Base-by-base conservation (phyloP, 2,888 invertebrate genomes). In the Trichacis sp. region DNA sequence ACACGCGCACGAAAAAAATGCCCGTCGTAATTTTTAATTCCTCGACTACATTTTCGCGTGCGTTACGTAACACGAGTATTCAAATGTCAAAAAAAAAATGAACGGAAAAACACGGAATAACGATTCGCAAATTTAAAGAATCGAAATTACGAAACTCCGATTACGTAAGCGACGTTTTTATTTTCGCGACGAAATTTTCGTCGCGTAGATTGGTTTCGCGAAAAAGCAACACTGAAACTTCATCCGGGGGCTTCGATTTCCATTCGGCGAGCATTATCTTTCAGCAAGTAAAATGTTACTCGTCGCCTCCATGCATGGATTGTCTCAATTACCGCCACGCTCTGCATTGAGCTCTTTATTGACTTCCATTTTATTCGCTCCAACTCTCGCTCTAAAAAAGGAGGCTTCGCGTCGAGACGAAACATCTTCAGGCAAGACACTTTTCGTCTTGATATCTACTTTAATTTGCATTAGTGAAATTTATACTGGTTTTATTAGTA, bases 281-380 rank as follows among this genome's bases (percentile, higher is more conserved):
- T 15, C 48, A 48, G 55, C 64, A 60, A 64, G 59, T 49, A 64
- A 64, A 64, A 60, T 64, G 60, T 64, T 64, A 53, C 60, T 60
- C 60, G 56, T 52, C 64, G 60, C 57, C 61, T 61, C 60, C 61
- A 61, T 58, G 65, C 61, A 65, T 65, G 61, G 65, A 50, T 65
- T 61, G 61, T 54, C 58, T 51, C 61, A 65, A 65, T 65, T 65
- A 65, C 56, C 53, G 60, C 65, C 56, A 56, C 56, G 56, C 60
- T 61, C 43, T 11, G 46, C 40, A 48, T 56, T 53, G 56, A 52
- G 64, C 51, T 55, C 56, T 64, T 64, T 60, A 60, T 59, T 64
- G 43, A 43, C 52, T 17, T 38, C 51, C 46, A 20, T 55, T 64
- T 51, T 48, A 64, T 64, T 47, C 52, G 30, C 54, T 46, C 42